A percentile compares a stretch with the other conserved stretches of the same genome.
Conservation (phyloP, 1,140 invertebrate genomes). For the Pogonognathellus flavescens region DNA sequence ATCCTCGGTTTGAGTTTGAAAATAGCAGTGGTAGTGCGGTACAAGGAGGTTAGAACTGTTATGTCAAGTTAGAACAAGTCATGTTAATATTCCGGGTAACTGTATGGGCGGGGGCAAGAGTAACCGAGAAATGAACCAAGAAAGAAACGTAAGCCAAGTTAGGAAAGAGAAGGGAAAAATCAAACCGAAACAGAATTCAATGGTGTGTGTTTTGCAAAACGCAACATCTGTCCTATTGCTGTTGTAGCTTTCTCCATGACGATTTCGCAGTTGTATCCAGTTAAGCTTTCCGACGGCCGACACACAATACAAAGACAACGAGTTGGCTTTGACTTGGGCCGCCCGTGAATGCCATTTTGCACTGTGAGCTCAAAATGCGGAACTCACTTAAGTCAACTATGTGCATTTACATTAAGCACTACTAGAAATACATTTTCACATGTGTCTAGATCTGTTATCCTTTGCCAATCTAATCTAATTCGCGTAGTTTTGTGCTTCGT, state of each 20-base stretch:
- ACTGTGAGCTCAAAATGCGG: slow-evolving; percentile 36
- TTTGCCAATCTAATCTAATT: slow-evolving; percentile 44
- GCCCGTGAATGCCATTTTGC: slow-evolving; percentile 39
- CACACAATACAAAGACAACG: not conserved
- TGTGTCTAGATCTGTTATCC: slow-evolving; percentile 25
- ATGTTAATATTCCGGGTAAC: slow-evolving; percentile 25
- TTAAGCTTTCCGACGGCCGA: not conserved
- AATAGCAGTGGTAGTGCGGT: too few relatives aligned
- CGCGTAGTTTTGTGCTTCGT: slow-evolving; percentile 12
- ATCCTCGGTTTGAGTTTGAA: too few relatives aligned
- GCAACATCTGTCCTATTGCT: slow-evolving; percentile 18
- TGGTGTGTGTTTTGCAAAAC: slow-evolving; percentile 36
- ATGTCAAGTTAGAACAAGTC: slow-evolving; percentile 28
- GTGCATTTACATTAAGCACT: slow-evolving; percentile 28
- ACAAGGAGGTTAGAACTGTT: slow-evolving; percentile 17
- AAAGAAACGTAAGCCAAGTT: not conserved
- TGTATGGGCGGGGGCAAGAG: slow-evolving; percentile 1
- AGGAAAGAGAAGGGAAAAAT: slow-evolving; percentile 27
- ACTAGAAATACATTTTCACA: slow-evolving; percentile 34
- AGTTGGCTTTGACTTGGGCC: not conserved
- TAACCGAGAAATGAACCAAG: slow-evolving; percentile 34
- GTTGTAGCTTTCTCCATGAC: not conserved
- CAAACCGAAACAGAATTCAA: slow-evolving; percentile 10
- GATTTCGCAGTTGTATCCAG: not conserved
- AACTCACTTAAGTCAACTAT: slow-evolving; percentile 42